These are phyloP conservation scores for Tangachromis dhanisi DNA, from an alignment of 2,113 vertebrate genomes.

Conservation along the genomic window DNA sequence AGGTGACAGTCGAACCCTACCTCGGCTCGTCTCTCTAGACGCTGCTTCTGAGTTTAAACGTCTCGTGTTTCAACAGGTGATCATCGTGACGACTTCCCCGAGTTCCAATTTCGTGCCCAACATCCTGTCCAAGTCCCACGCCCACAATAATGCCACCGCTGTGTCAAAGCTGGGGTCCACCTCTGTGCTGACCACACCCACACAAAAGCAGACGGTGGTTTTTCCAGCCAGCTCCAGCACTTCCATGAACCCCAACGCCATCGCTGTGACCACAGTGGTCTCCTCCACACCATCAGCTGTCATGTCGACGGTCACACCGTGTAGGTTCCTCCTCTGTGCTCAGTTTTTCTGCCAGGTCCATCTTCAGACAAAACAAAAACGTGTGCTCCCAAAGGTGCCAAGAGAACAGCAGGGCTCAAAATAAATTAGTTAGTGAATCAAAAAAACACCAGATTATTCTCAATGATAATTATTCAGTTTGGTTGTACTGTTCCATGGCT, in stretches of 20 bases:
- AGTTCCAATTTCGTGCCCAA: conserved; percentile 97
- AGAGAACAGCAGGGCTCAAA: neutral
- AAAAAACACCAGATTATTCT: neutral
- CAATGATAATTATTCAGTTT: neutral
- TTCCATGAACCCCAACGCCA: conserved; percentile 69
- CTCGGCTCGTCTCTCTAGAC: neutral
- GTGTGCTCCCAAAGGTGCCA: neutral
- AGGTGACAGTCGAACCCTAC: conserved; percentile 25
- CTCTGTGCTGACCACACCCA: conserved; percentile 80
- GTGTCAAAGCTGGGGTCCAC: conserved; percentile 89
- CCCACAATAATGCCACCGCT: conserved; percentile 77
- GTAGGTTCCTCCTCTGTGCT: conserved; percentile 60
- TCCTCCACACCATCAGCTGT: conserved; percentile 87
- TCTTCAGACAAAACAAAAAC: neutral
- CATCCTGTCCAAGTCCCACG: conserved; percentile 98
- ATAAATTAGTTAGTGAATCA: neutral
- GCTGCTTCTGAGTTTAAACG: neutral
- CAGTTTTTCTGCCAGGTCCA: neutral
- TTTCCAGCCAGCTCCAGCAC: conserved; percentile 78
- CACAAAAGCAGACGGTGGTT: conserved; percentile 90
- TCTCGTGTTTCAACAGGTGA: conserved; percentile 77
- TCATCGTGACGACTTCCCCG: conserved; percentile 97
- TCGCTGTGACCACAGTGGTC: conserved; percentile 89
- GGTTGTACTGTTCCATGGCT: neutral
- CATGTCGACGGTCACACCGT: conserved; percentile 90